Percentiles rank a stretch among this genome's conserved stretches.
These are phyloP conservation scores for Paguma larvata DNA, from an alignment of 2,797 vertebrate genomes.

Conservation along the genomic window DNA sequence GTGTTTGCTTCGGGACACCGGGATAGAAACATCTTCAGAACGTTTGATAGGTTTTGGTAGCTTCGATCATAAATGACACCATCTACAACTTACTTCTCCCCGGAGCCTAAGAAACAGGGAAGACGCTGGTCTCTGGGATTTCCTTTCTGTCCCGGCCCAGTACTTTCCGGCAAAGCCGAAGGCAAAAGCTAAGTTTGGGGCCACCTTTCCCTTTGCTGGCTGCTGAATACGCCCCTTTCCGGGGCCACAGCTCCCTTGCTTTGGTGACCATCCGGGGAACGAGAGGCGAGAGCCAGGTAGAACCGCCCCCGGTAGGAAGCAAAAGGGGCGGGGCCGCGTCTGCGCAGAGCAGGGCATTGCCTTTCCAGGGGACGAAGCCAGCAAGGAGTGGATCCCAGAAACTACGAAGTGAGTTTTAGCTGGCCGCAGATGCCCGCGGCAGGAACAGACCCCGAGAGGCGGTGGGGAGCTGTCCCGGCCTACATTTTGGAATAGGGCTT, in stretches of 20 bases:
- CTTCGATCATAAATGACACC: constrained; percentile 30
- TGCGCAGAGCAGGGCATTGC: neutral
- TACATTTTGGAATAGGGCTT: neutral
- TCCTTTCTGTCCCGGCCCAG: neutral
- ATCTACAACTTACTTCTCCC: neutral
- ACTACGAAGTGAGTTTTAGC: neutral
- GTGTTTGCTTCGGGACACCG: neutral
- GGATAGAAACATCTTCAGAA: neutral
- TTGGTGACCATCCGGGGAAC: neutral
- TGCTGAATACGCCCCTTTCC: neutral
- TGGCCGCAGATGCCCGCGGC: neutral
- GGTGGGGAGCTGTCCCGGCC: no score
- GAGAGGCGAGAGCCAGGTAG: neutral
- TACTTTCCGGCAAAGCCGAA: neutral
- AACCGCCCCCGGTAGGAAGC: neutral
- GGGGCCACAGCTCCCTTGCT: neutral
- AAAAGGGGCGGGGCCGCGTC: neutral
- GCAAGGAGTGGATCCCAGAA: neutral
- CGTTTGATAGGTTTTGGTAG: neutral
- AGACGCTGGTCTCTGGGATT: neutral
- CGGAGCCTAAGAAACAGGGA: neutral
- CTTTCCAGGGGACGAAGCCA: neutral
- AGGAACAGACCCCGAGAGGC: neutral
- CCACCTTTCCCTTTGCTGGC: neutral
- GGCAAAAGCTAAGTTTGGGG: neutral